These are phyloP conservation scores for Paedocypris micromegethes DNA, from an alignment of 2,797 vertebrate species.

Conservation along the genomic window DNA sequence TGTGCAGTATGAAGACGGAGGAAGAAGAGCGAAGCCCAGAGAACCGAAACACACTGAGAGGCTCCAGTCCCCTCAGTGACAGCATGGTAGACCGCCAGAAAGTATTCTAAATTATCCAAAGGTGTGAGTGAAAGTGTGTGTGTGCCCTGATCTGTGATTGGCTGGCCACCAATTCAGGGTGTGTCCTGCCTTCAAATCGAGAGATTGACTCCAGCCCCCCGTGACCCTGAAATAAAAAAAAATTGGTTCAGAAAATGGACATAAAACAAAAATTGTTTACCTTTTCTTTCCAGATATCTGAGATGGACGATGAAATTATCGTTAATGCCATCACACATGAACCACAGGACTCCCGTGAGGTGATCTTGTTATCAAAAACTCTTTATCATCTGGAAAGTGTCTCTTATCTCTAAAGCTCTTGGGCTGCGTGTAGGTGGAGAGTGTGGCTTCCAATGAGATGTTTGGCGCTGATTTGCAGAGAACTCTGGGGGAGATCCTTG, in stretches of 20 bases:
- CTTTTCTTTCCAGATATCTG: conserved; percentile 4
- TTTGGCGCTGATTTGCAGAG: conserved; percentile 45
- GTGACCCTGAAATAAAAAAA: no score
- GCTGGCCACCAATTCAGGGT: no score
- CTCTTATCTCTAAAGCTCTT: neutral
- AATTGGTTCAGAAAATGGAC: no score
- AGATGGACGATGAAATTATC: neutral
- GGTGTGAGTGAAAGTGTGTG: no score
- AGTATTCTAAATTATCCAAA: neutral
- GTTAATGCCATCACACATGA: conserved; percentile 9
- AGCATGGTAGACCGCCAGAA: conserved; percentile 33
- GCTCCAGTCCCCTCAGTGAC: conserved; percentile 23
- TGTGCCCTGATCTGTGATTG: no score
- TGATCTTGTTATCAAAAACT: neutral
- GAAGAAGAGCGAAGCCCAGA: conserved; percentile 15
- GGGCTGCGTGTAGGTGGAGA: conserved; percentile 25
- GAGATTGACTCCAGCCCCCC: no score
- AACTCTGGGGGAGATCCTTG: conserved; percentile 54
- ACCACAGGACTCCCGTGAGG: neutral
- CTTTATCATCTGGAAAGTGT: neutral
- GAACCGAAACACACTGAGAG: conserved; percentile 9
- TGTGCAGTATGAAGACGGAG: conserved; percentile 13
- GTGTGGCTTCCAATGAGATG: conserved; percentile 31
- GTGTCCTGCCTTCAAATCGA: no score
- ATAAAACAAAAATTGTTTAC: neutral